Evolutionary conservation across 1,140 invertebrate genomes (phyloP).

Genomic region (Pectinophora gossypiella): DNA sequence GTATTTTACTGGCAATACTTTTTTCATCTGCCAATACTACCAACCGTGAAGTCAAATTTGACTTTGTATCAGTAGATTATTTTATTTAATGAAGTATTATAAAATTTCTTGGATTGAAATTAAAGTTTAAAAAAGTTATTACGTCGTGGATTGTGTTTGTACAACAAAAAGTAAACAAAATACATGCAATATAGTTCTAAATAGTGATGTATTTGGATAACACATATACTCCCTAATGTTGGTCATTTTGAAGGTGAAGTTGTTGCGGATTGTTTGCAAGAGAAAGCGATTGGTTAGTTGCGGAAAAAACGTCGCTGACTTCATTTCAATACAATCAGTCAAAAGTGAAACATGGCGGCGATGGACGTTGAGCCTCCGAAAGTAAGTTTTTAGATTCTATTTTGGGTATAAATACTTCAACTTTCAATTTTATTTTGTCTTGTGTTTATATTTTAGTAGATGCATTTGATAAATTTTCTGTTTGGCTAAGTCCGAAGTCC

Average conservation of each 20-base stretch:
- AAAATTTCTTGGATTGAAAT: too few relatives aligned
- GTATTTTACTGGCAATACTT: not conserved
- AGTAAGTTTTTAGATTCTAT: constrained; percentile 39
- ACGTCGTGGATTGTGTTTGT: too few relatives aligned
- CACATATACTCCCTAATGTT: not conserved
- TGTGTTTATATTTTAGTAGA: not conserved
- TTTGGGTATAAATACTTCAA: not conserved
- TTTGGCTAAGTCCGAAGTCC: not conserved
- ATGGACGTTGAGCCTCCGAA: constrained; percentile 61
- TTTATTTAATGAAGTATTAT: too few relatives aligned
- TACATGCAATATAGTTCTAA: too few relatives aligned
- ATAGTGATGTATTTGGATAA: too few relatives aligned
- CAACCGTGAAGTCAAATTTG: too few relatives aligned
- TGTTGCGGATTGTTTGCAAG: not conserved
- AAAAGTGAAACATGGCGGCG: constrained; percentile 62
- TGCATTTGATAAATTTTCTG: not conserved
- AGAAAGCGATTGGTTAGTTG: constrained; percentile 1
- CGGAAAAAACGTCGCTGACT: not conserved
- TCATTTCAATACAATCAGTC: constrained; percentile 25
- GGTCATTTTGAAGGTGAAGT: not conserved
- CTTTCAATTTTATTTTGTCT: too few relatives aligned
- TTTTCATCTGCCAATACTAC: not conserved
- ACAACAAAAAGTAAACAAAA: too few relatives aligned
- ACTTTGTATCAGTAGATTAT: too few relatives aligned
- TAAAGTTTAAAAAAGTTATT: too few relatives aligned